A percentile compares a stretch with the other conserved stretches of the same genome.
These are phyloP conservation scores for Calosoma granatense DNA, from an alignment of 1,140 invertebrate species.

Conservation along the genomic window DNA sequence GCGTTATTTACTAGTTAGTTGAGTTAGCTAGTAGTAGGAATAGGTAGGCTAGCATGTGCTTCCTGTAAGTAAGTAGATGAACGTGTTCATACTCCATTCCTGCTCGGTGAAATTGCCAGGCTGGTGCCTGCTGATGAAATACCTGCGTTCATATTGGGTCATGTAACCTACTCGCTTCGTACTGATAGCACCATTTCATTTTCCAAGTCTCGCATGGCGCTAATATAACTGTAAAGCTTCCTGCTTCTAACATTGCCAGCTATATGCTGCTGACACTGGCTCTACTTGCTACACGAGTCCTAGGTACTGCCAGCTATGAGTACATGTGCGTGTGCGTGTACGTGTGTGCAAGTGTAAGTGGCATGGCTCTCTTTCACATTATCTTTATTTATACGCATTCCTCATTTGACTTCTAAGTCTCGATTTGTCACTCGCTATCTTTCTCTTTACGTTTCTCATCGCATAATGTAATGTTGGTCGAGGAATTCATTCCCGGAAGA, in stretches of 20 bases:
- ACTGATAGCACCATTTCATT: background rate
- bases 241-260: background rate
- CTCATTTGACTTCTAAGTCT: conserved; percentile 4
- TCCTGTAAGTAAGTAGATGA: too few species aligned
- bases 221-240: too few species aligned
- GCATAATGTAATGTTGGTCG: background rate
- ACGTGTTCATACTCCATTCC: too few species aligned
- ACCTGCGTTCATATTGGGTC: background rate
- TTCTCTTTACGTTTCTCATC: background rate
- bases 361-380: background rate
- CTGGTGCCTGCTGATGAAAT: background rate
- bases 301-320: too few species aligned
- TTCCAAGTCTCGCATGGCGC: too few species aligned
- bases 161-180: background rate
- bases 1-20: too few species aligned
- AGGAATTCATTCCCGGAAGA: background rate
- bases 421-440: background rate
- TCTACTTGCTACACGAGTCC: too few species aligned
- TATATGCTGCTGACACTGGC: background rate
- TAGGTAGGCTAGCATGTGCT: too few species aligned
- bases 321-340: background rate
- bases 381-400: conserved; percentile 8
- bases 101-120: too few species aligned
- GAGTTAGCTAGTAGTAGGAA: too few species aligned
- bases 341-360: background rate